A percentile compares a stretch with the other conserved stretches of the same genome.
These are phyloP conservation scores for Peromyscus aztecus DNA, from an alignment of 2,797 vertebrate species.

Conservation along the genomic window DNA sequence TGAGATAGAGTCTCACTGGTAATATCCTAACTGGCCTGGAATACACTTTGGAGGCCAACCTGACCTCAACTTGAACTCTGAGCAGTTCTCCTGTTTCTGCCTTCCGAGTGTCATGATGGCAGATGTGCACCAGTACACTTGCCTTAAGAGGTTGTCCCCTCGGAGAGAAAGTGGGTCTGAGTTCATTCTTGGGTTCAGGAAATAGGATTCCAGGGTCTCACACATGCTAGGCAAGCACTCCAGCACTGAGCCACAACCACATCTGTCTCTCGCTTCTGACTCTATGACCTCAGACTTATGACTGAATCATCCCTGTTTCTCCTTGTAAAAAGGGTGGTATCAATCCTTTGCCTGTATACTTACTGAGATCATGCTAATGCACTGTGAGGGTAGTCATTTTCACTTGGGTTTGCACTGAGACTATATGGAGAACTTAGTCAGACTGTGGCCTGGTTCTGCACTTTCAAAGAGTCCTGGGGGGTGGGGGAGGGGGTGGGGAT, in stretches of 20 bases:
- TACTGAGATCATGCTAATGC: neutral
- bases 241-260: neutral
- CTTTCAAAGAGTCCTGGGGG: neutral
- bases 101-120: neutral
- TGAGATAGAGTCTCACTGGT: neutral
- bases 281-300: neutral
- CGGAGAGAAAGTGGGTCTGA: neutral
- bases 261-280: slow-evolving; percentile 48
- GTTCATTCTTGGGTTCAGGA: neutral
- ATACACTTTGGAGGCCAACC: neutral
- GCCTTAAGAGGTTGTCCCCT: neutral
- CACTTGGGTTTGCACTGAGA: neutral
- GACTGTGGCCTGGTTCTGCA: neutral
- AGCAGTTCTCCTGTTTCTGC: neutral
- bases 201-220: neutral
- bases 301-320: neutral
- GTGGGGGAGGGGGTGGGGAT: no score
- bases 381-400: neutral
- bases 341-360: neutral
- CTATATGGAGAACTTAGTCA: neutral
- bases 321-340: neutral
- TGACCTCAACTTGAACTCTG: neutral
- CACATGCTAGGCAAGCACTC: neutral
- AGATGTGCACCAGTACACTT: neutral
- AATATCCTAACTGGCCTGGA: neutral